phyloP scores from a whole-genome alignment of 2,888 invertebrate species.

The Sycophila texana region DNA sequence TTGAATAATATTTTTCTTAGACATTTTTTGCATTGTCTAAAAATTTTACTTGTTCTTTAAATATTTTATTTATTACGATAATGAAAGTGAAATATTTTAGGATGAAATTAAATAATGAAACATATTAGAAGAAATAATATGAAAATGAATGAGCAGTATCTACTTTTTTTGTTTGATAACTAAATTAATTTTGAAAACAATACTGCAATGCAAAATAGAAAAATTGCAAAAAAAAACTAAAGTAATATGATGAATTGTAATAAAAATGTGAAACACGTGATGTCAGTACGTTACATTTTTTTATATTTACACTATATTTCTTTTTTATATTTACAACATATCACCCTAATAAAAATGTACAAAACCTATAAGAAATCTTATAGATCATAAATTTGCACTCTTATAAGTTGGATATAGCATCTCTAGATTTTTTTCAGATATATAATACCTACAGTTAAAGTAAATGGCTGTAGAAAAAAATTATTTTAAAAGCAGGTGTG shows the following conservation, averaged over 20 bases:
- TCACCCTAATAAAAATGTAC: conserved; percentile 58
- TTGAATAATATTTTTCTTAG: background rate
- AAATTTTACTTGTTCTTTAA: background rate
- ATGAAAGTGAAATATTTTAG: too few species aligned
- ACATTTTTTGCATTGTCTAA: background rate
- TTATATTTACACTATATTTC: conserved; percentile 56
- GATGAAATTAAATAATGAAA: background rate
- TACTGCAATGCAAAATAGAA: conserved; percentile 43
- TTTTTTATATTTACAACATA: conserved; percentile 55
- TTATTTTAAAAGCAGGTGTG: conserved; percentile 64
- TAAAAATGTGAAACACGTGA: conserved; percentile 48
- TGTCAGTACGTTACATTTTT: conserved; percentile 52
- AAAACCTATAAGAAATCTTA: conserved; percentile 57
- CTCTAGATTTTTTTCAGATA: conserved; percentile 49
- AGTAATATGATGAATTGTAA: conserved; percentile 37
- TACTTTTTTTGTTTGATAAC: conserved; percentile 16
- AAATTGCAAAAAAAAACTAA: conserved; percentile 41
- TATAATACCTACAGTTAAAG: conserved; percentile 51
- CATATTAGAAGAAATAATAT: conserved; percentile 13
- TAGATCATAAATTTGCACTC: conserved; percentile 54
- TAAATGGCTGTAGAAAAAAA: conserved; percentile 54
- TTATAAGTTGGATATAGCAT: conserved; percentile 57
- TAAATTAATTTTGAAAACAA: conserved; percentile 33
- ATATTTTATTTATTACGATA: too few species aligned
- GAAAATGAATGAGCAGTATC: background rate